These are phyloP conservation scores for Carettochelys insculpta DNA, from an alignment of 2,113 vertebrate genomes.

Conservation along the genomic window DNA sequence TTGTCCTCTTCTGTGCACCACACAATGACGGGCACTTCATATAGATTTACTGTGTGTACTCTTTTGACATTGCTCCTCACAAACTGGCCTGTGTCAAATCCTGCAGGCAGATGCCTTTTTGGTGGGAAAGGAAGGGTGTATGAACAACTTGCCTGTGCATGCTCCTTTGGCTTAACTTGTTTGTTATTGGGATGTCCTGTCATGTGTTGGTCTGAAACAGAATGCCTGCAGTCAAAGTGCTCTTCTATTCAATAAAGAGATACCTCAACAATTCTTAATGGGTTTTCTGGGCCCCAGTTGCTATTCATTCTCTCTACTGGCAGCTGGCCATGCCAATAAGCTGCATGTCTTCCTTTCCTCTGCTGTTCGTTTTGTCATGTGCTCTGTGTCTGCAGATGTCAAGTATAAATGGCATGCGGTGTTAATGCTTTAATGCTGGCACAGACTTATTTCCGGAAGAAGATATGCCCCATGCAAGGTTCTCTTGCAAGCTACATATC, in stretches of 20 bases:
- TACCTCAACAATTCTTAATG: neutral
- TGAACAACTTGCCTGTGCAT: neutral
- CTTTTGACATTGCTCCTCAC: neutral
- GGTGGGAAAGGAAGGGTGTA: too few relatives aligned
- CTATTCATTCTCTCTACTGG: neutral
- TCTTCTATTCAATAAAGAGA: neutral
- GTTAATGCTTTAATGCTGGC: constrained; percentile 29
- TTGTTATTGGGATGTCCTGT: neutral
- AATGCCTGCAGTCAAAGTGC: neutral
- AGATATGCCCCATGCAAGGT: constrained; percentile 11
- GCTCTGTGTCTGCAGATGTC: constrained; percentile 64
- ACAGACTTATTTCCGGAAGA: constrained; percentile 51
- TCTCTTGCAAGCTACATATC: constrained; percentile 8
- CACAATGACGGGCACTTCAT: neutral
- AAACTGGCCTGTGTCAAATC: neutral
- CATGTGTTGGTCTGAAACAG: neutral
- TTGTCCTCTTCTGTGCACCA: neutral
- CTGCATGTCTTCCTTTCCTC: constrained; percentile 4
- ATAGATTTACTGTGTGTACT: neutral
- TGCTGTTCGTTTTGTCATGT: constrained; percentile 55
- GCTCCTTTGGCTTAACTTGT: neutral
- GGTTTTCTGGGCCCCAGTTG: neutral
- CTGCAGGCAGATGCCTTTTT: neutral
- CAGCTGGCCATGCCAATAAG: neutral
- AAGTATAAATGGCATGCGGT: constrained; percentile 50